Evolutionary conservation across 2,797 vertebrate species (phyloP), one percentile per base, ranked within the genome.

Genomic region (Acanthurus tractus): DNA sequence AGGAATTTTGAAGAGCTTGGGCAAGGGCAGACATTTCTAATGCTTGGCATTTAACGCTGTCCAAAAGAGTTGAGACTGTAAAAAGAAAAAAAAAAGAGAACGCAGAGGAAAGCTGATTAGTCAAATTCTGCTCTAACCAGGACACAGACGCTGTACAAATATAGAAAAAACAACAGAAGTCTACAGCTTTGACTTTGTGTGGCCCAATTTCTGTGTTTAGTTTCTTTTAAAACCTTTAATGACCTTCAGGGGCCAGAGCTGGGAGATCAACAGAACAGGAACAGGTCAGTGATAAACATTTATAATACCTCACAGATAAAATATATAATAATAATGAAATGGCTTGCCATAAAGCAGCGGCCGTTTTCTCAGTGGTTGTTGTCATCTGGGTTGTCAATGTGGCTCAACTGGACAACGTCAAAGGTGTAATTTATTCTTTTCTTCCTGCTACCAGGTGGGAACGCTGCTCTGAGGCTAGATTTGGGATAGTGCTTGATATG

Each of bases 1-100:
- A 93, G 90, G 88, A 88, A 93, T 94, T 93, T 88, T 94, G 87
- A 93, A 92, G 82, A 89, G 91, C 91, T 86, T 79, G 86, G 87
- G 89, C 88, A 81, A 89, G 91, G 90, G 84, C 89, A 92, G 91
- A 91, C 89, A 87, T 93, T 89, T 93, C 86, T 88, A 86, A 90
- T 88, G 83, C 89, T 87, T 93, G 92, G 90, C 93, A 93, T 93
- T 93, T 93, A 91, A 79, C 70, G 83, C 48, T 15, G 75, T 88
- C 90, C 90, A 91, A 91, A 81, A 78, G 76, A 87, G 82, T 83
- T 75, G 67, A 92, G 69, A 59, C 74, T 84, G 82, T 82, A 86
- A 84, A 79, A 83, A 83, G 76, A 34, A 34, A 34, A 34, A 29
- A 66, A 38, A 66, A 40, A 74, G 70, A 77, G 50, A 81, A 54